These are phyloP conservation scores for Myiothlypis coronata DNA, from an alignment of 2,797 vertebrate species.

Conservation along the genomic window DNA sequence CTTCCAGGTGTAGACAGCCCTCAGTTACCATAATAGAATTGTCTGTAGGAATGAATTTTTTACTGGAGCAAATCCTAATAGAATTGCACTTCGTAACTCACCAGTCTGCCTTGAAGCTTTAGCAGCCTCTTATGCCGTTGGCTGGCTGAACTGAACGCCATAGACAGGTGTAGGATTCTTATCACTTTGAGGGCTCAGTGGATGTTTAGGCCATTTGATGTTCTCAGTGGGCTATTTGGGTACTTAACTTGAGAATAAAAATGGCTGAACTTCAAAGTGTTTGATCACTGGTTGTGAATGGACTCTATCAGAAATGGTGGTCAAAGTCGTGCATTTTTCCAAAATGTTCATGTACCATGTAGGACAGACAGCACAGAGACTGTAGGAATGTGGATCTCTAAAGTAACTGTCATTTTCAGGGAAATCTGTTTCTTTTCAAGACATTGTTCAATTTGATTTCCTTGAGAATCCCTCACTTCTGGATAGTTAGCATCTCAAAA, in stretches of 20 bases:
- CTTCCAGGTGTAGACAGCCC: neutral
- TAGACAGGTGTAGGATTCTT: neutral
- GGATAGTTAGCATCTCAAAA: neutral
- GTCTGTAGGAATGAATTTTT: neutral
- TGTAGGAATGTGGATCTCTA: neutral
- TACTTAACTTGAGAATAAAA: neutral
- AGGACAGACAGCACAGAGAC: neutral
- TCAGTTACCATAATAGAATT: neutral
- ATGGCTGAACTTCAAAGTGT: neutral
- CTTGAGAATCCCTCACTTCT: neutral
- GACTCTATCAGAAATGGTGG: neutral
- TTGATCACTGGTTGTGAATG: neutral
- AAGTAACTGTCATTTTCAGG: neutral
- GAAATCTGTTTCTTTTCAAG: neutral
- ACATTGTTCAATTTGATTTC: neutral
- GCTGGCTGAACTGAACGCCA: neutral
- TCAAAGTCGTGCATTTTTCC: neutral
- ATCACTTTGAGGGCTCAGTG: neutral
- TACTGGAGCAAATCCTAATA: neutral
- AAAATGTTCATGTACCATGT: accelerated
- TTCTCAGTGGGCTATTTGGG: neutral
- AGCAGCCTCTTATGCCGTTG: neutral
- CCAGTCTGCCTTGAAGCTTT: neutral
- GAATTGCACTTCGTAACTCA: neutral
- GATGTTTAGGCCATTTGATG: neutral